Evolutionary conservation across 2,113 vertebrate genomes (phyloP), one percentile per base, ranked within the genome.

Genomic region (Bostrychus sinensis): DNA sequence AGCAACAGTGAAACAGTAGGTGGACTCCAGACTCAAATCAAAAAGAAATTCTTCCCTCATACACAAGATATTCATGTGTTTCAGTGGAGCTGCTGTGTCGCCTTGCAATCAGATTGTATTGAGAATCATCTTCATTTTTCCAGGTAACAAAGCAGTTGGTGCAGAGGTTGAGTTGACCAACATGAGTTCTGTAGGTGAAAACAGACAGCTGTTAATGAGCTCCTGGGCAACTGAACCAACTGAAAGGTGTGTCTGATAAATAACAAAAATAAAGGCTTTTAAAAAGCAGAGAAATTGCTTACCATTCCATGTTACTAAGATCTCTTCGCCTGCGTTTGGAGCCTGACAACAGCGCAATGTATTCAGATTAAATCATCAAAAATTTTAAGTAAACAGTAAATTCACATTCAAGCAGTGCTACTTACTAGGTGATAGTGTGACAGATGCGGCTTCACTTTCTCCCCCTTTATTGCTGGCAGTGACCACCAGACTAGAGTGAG

Each of bases 401-500:
- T n/a, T n/a, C n/a, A n/a, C n/a, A n/a, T n/a, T n/a, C n/a, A n/a
- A n/a, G n/a, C n/a, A n/a, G n/a, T n/a, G n/a, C n/a, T n/a, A n/a
- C n/a, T n/a, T n/a, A n/a, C n/a, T n/a, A n/a, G n/a, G n/a, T n/a
- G n/a, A n/a, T n/a, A n/a, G n/a, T n/a, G n/a, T n/a, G n/a, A n/a
- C n/a, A n/a, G n/a, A n/a, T n/a, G n/a, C n/a, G n/a, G n/a, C n/a
- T n/a, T n/a, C 56, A 60, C 92, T 93, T 39, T 93, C 86, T 55
- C 92, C 92, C 0, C 57, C n/a, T n/a, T n/a, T 1, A 28, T 93
- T 92, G 20, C 76, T 76, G 62, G 90, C 91, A 8, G 80, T 90
- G 71, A 92, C 62, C 58, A 78, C 39, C 54, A 92, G 62, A 25
- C 70, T 5, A 1, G 20, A 39, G 14, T 66, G 68, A 41, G 17